Evolutionary conservation across 2,797 vertebrate genomes (phyloP), one percentile per base, ranked within the genome.

Genomic region (Scleropages formosus): DNA sequence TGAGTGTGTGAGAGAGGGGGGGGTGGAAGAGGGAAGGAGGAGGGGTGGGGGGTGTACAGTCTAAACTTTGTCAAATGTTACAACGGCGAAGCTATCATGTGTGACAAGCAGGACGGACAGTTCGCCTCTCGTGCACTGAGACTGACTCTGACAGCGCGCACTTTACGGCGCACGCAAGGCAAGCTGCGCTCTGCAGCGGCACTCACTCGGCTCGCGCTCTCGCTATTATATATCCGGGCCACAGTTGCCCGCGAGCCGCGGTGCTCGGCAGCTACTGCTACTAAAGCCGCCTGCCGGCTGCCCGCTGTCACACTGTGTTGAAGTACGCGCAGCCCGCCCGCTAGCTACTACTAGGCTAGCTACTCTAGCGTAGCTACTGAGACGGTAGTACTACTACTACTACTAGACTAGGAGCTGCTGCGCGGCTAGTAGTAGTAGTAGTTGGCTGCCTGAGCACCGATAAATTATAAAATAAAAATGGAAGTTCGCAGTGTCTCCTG

Each of bases 1-100:
- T 46, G 65, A 68, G 72, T 60, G 78, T 79, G 60, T 67, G 60
- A 8, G 62, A 56, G 78, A 78, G 77, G 63, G 82, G 78, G 78
- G 73, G 80, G 73, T 81, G 61, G 60, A 67, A 63, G 24, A 3
- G 59, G 49, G 75, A 67, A 10, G 66, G 58, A 66, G 59, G 64
- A 81, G 83, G 82, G 83, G 80, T 81, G 78, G 82, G 69, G 82
- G 84, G 82, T 84, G 85, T 87, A 85, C 85, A 88, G 83, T 86
- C 85, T 87, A 85, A 93, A 92, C 89, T 93, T 93, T 92, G 83
- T 88, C 78, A 81, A 86, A 88, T 91, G 89, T 92, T 89, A 84
- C 78, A 80, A 82, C 82, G 82, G 83, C 88, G 47, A 56, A 77
- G 60, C 22, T 70, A 59, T 44, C 67, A 12, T n/a, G 68, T 69